phyloP scores from a whole-genome alignment of 2,113 vertebrate species.

The Apus apus region DNA sequence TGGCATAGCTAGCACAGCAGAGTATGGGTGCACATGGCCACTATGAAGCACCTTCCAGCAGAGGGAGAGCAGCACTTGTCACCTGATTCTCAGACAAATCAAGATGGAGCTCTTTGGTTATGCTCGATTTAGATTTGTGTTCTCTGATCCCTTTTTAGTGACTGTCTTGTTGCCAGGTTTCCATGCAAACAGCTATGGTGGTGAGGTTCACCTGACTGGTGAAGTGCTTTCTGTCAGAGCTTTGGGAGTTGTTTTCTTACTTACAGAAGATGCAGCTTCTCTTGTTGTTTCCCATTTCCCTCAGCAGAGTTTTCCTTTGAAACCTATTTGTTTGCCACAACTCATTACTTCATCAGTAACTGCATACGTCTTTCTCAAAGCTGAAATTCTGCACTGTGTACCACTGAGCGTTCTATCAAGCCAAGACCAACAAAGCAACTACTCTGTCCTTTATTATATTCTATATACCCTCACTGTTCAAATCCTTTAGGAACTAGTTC shows the following conservation, averaged over 20 bases:
- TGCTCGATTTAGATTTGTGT: neutral
- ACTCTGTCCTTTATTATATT: neutral
- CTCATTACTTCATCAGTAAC: neutral
- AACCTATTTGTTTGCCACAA: neutral
- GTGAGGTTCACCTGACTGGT: rapidly evolving
- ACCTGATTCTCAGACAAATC: neutral
- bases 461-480: neutral
- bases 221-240: neutral
- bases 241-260: neutral
- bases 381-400: neutral
- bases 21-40: too few relatives aligned
- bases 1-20: rapidly evolving
- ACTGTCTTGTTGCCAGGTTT: neutral
- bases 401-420: neutral
- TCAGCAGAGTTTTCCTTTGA: neutral
- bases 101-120: neutral
- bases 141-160: neutral
- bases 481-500: neutral
- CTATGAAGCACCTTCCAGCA: rapidly evolving
- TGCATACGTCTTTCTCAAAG: neutral
- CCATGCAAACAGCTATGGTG: neutral
- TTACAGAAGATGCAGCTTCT: neutral
- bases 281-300: neutral
- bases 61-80: rapidly evolving
- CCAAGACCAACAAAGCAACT: neutral